Conservation (phyloP, 2,888 invertebrate genomes). For the Monopis laevigella region DNA sequence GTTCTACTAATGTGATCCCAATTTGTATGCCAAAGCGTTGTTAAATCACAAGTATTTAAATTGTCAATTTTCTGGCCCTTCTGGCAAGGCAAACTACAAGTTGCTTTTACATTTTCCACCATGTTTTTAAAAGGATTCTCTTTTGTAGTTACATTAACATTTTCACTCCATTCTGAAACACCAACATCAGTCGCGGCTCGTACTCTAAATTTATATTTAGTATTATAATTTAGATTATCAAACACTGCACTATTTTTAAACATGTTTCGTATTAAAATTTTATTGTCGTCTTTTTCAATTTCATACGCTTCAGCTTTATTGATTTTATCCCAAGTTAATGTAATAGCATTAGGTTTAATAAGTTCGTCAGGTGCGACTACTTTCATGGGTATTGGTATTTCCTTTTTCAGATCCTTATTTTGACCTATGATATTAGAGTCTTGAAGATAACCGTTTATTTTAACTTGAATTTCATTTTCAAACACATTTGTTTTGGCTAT, state of each 20-base stretch:
- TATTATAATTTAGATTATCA: constrained; percentile 29
- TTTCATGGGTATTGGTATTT: constrained; percentile 26
- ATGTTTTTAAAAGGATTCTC: constrained; percentile 30
- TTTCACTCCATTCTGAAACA: constrained; percentile 46
- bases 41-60: constrained; percentile 27
- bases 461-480: constrained; percentile 35
- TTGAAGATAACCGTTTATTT: constrained; percentile 32
- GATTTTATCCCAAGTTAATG: constrained; percentile 32
- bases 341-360: constrained; percentile 31
- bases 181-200: constrained; percentile 31
- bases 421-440: constrained; percentile 28
- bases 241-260: constrained; percentile 31
- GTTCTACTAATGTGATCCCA: constrained; percentile 28
- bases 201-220: constrained; percentile 39
- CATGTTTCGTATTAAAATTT: constrained; percentile 39
- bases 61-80: constrained; percentile 29
- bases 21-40: constrained; percentile 34
- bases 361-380: constrained; percentile 27
- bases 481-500: constrained; percentile 36
- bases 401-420: constrained; percentile 21
- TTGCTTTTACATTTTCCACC: constrained; percentile 31
- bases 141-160: constrained; percentile 28
- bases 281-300: constrained; percentile 40
- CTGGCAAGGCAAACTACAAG: constrained; percentile 33
- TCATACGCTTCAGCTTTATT: constrained; percentile 35